Conservation (phyloP, 2,113 vertebrate genomes). For the Dasyurus viverrinus region DNA sequence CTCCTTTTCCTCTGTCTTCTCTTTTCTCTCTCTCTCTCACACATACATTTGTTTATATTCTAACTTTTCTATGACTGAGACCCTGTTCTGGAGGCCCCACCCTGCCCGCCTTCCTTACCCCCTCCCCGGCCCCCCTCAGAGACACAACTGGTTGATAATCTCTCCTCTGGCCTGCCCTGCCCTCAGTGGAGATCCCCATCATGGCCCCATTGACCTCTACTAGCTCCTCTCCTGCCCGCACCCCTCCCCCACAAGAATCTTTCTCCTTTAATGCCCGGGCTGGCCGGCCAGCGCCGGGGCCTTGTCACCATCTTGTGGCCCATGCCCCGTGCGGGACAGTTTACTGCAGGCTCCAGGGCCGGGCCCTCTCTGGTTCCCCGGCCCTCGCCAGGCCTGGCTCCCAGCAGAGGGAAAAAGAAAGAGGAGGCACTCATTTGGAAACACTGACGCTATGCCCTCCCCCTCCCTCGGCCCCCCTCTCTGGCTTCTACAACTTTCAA, state of each 20-base stretch:
- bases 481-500: slow-evolving; percentile 68
- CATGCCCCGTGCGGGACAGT: slow-evolving; percentile 14
- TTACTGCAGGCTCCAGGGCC: not conserved
- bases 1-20: not conserved
- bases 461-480: slow-evolving; percentile 3
- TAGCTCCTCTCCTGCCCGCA: not conserved
- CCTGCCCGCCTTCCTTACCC: too few species aligned
- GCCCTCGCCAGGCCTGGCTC: slow-evolving; percentile 62
- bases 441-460: slow-evolving; percentile 42
- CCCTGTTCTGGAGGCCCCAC: not conserved
- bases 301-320: not conserved
- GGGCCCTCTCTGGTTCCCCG: slow-evolving; percentile 21
- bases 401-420: slow-evolving; percentile 60
- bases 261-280: not conserved
- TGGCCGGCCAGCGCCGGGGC: not conserved
- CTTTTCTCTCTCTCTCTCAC: too few species aligned
- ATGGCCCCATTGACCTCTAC: not conserved
- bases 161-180: not conserved
- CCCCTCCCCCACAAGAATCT: not conserved
- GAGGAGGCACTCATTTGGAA: slow-evolving; percentile 66
- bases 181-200: not conserved
- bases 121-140: not conserved
- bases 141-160: not conserved
- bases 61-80: not conserved
- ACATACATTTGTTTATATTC: not conserved